phyloP scores from a whole-genome alignment of 2,888 invertebrate species.

The Melanophora roralis region DNA sequence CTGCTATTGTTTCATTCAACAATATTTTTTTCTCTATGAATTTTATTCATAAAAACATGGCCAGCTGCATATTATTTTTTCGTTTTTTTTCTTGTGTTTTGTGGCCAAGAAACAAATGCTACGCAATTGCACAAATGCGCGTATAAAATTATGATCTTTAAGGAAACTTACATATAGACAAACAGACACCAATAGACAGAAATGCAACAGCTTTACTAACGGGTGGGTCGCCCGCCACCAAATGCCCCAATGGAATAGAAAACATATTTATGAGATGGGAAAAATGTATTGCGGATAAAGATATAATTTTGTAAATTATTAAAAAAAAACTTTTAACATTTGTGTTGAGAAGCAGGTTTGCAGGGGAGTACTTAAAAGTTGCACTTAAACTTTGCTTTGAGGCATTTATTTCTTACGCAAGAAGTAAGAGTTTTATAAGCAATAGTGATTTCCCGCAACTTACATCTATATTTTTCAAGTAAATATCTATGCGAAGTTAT shows the following conservation, averaged over 20 bases:
- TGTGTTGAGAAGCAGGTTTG: too few species aligned
- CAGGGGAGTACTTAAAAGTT: too few species aligned
- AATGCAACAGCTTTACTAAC: slow-evolving; percentile 21
- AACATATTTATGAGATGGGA: neutral
- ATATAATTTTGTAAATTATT: too few species aligned
- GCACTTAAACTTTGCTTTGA: too few species aligned
- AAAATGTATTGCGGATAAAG: neutral
- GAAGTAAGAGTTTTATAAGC: too few species aligned
- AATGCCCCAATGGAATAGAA: slow-evolving; percentile 8
- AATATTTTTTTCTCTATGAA: neutral
- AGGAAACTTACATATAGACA: slow-evolving; percentile 23
- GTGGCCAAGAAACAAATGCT: slow-evolving; percentile 43
- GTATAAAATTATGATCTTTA: slow-evolving; percentile 44
- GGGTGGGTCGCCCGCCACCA: slow-evolving; percentile 51
- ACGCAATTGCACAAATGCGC: slow-evolving; percentile 59
- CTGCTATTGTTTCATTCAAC: slow-evolving; percentile 48
- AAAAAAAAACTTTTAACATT: too few species aligned
- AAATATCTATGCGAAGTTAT: too few species aligned
- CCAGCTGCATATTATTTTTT: slow-evolving; percentile 47
- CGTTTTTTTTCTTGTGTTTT: slow-evolving; percentile 1
- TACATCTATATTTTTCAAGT: too few species aligned
- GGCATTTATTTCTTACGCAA: too few species aligned
- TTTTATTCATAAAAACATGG: slow-evolving; percentile 51
- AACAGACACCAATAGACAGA: neutral
- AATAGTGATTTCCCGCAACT: too few species aligned